phyloP scores from a whole-genome alignment of 2,113 vertebrate genomes.

The Toxotes jaculatrix region DNA sequence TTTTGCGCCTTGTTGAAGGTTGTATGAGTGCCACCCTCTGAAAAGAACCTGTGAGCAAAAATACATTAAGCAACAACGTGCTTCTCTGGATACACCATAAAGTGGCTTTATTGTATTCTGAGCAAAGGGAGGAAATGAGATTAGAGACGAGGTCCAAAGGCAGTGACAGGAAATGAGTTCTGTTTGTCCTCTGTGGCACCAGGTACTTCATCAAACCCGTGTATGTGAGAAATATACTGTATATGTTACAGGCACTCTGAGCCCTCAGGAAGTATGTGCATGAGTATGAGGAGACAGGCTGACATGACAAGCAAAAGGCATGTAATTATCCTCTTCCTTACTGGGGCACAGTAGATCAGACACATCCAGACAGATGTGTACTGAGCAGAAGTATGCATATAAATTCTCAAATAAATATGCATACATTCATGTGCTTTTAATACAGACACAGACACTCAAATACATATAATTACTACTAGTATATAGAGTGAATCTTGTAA shows the following conservation, averaged over 20 bases:
- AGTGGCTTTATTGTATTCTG: conserved; percentile 75
- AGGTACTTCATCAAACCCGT: conserved; percentile 82
- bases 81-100: conserved; percentile 61
- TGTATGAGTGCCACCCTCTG: conserved; percentile 30
- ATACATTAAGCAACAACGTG: conserved; percentile 61
- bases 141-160: conserved; percentile 79
- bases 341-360: conserved; percentile 41
- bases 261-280: conserved; percentile 47
- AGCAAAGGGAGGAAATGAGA: conserved; percentile 80
- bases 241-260: conserved; percentile 63
- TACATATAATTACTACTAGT: not conserved
- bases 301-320: conserved; percentile 62
- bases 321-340: conserved; percentile 59
- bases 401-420: conserved; percentile 29
- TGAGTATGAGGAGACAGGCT: conserved; percentile 56
- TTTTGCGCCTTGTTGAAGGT: conserved; percentile 17
- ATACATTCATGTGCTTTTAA: not conserved
- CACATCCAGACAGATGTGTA: conserved; percentile 24
- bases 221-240: conserved; percentile 62
- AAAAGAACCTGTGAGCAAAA: conserved; percentile 46
- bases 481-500: not conserved
- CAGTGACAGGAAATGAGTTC: conserved; percentile 82
- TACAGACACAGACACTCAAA: not conserved
- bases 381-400: conserved; percentile 24
- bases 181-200: conserved; percentile 81